Percentiles rank a stretch among this genome's conserved stretches.
These are phyloP conservation scores for Samia ricini DNA, from an alignment of 1,140 invertebrate species.

Conservation along the genomic window DNA sequence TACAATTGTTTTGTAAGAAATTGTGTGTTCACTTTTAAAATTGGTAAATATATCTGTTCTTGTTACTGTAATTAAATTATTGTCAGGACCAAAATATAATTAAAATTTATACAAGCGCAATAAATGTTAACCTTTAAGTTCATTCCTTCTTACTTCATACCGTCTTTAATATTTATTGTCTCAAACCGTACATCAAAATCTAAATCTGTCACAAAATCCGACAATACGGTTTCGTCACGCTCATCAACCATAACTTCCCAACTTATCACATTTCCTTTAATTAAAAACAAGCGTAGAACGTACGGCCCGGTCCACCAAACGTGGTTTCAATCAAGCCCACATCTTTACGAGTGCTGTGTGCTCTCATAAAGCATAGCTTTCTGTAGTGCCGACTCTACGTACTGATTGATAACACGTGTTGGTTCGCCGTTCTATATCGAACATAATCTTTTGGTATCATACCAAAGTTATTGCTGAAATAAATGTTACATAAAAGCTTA, in stretches of 20 bases:
- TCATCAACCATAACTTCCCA: constrained; percentile 25
- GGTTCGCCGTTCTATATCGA: neutral
- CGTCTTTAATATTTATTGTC: neutral
- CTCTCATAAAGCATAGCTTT: constrained; percentile 51
- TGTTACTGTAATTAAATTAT: too few species aligned
- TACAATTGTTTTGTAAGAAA: too few species aligned
- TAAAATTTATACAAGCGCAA: too few species aligned
- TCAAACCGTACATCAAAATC: neutral
- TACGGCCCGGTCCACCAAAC: constrained; percentile 33
- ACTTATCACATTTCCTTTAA: constrained; percentile 53
- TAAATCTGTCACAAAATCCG: constrained; percentile 1
- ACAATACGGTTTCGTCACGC: constrained; percentile 18
- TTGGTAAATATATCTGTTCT: too few species aligned
- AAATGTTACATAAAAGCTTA: too few species aligned
- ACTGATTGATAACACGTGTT: constrained; percentile 69
- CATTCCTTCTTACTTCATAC: neutral
- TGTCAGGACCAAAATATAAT: too few species aligned
- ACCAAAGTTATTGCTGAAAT: neutral
- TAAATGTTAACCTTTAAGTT: too few species aligned
- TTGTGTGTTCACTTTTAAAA: too few species aligned
- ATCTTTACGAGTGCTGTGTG: constrained; percentile 71
- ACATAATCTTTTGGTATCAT: neutral
- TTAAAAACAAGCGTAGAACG: constrained; percentile 58
- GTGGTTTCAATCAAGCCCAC: constrained; percentile 64
- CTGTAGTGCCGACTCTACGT: constrained; percentile 50